A percentile compares a stretch with the other conserved stretches of the same genome.
Conservation (phyloP, 2,888 invertebrate species). For the Troilus luridus region DNA sequence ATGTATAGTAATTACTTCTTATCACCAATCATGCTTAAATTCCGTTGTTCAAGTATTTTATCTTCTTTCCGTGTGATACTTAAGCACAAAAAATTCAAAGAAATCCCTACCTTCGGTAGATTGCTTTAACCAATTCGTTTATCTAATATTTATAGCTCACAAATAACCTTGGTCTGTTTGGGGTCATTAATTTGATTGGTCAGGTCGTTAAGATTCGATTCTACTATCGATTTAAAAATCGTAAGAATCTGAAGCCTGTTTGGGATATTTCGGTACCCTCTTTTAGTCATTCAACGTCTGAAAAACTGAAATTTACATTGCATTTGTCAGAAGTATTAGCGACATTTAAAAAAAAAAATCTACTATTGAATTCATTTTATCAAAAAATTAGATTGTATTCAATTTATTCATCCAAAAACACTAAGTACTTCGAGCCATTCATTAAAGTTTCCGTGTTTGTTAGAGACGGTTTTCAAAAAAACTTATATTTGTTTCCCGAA, state of each 20-base stretch:
- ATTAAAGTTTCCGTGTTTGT: too few relatives aligned
- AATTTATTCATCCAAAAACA: too few relatives aligned
- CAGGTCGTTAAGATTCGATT: neutral
- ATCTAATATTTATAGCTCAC: neutral
- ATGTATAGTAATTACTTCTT: too few relatives aligned
- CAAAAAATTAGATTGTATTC: too few relatives aligned
- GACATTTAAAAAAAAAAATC: too few relatives aligned
- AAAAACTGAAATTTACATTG: neutral
- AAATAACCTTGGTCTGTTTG: neutral
- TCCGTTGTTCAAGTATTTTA: too few relatives aligned
- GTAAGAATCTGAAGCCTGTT: neutral
- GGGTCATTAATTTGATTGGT: slow-evolving; percentile 4
- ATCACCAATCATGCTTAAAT: too few relatives aligned
- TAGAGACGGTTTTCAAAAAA: too few relatives aligned
- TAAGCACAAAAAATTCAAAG: neutral
- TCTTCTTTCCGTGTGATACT: too few relatives aligned
- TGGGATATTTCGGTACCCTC: neutral
- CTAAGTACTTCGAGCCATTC: too few relatives aligned
- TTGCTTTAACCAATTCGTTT: neutral
- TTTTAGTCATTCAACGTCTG: neutral
- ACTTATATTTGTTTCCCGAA: too few relatives aligned
- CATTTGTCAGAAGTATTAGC: neutral
- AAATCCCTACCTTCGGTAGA: neutral
- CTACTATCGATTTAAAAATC: neutral
- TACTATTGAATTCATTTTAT: too few relatives aligned